A percentile compares a stretch with the other conserved stretches of the same genome.
Conservation (phyloP, 2,113 vertebrate genomes). For the Prietella phreatophila region DNA sequence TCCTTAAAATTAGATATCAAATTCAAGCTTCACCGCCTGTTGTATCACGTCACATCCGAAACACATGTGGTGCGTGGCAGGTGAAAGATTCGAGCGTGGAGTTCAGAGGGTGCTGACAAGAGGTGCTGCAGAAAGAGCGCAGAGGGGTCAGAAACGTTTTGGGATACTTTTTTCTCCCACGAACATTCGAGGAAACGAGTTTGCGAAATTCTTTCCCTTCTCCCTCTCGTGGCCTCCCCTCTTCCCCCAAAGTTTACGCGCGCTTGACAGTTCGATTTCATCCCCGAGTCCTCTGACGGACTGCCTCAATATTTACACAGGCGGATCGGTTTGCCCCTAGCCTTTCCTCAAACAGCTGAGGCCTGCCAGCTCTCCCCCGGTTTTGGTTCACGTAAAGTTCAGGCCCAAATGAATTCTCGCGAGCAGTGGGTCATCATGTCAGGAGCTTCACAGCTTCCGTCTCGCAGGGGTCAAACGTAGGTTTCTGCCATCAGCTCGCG, state of each 20-base stretch:
- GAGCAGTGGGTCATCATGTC: slow-evolving; percentile 70
- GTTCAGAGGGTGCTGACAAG: slow-evolving; percentile 51
- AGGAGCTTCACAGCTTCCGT: slow-evolving; percentile 64
- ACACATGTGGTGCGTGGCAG: slow-evolving; percentile 38
- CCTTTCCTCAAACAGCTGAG: slow-evolving; percentile 63
- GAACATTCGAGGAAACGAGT: slow-evolving; percentile 56
- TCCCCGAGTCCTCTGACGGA: slow-evolving; percentile 70
- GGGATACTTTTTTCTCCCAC: slow-evolving; percentile 36
- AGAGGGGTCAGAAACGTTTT: slow-evolving; percentile 34
- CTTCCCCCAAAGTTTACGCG: slow-evolving; percentile 76
- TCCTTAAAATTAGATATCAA: slow-evolving; percentile 39
- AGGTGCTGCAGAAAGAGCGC: slow-evolving; percentile 34
- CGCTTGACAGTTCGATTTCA: slow-evolving; percentile 79
- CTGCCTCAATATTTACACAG: slow-evolving; percentile 86
- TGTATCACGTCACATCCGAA: slow-evolving; percentile 12
- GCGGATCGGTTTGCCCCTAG: slow-evolving; percentile 78
- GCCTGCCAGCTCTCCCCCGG: slow-evolving; percentile 64
- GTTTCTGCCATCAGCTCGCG: slow-evolving; percentile 63
- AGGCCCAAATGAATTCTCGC: slow-evolving; percentile 77
- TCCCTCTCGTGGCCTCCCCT: slow-evolving; percentile 61
- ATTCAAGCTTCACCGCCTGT: slow-evolving; percentile 12
- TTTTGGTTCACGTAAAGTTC: slow-evolving; percentile 86
- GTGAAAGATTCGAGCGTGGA: slow-evolving; percentile 36
- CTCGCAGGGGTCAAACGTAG: slow-evolving; percentile 75
- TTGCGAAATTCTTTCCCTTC: slow-evolving; percentile 41